A percentile compares a stretch with the other conserved stretches of the same genome.
phyloP scores from a whole-genome alignment of 2,797 vertebrate species.

The Mallotus villosus region DNA sequence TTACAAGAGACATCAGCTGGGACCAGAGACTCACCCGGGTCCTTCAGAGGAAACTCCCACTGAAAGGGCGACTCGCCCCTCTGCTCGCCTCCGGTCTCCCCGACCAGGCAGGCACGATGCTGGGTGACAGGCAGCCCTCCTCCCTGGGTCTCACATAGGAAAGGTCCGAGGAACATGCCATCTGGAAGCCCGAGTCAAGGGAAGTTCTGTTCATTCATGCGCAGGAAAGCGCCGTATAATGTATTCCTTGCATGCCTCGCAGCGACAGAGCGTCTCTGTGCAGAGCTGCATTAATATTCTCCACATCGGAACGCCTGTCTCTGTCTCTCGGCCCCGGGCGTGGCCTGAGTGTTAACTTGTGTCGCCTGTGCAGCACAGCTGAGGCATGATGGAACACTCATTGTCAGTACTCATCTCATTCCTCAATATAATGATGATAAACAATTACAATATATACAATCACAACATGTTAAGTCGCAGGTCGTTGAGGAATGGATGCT shows the following conservation, averaged over 20 bases:
- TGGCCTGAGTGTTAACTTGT: background rate
- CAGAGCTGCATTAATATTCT: background rate
- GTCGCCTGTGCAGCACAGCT: background rate
- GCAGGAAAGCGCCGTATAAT: background rate
- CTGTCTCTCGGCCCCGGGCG: background rate
- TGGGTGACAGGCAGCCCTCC: no score
- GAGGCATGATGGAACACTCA: background rate
- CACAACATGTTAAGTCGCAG: no score
- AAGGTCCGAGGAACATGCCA: background rate
- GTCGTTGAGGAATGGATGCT: no score
- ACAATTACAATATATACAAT: no score
- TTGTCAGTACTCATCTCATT: no score
- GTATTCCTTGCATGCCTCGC: background rate
- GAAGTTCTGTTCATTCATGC: background rate
- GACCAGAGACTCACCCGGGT: no score
- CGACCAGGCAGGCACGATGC: no score
- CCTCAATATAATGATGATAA: no score
- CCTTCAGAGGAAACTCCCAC: no score
- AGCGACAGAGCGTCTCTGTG: background rate
- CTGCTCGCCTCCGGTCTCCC: background rate
- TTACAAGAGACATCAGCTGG: no score
- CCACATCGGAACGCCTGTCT: background rate
- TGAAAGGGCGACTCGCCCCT: background rate
- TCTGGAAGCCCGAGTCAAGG: background rate
- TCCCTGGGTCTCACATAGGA: background rate